Evolutionary conservation across 2,113 vertebrate genomes (phyloP), one percentile per base, ranked within the genome.

Genomic region (Micromys minutus): DNA sequence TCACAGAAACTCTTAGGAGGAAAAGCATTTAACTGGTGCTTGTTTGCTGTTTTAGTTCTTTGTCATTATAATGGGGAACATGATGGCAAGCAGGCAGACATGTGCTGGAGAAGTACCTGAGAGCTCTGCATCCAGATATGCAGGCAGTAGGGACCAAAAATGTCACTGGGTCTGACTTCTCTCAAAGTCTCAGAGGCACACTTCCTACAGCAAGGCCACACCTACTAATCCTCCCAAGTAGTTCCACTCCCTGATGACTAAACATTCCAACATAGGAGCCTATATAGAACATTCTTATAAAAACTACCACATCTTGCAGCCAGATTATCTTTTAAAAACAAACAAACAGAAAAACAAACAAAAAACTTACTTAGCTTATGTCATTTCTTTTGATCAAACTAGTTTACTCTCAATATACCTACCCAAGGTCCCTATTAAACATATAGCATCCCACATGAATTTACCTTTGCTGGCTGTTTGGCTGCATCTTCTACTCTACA

Each of bases 301-400:
- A 81, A 81, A 59, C 21, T 13, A 39, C 55, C 22, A 81, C 17
- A 15, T 81, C 36, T 81, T 39, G 52, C 11, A n/a, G 36, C 0
- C 52, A 77, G 15, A 17, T 50, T 76, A 12, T 75, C 24, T 75
- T 75, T 42, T 26, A 47, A 17, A 50, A 16, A 50, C 6, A 50
- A 12, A 75, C 11, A 29, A 26, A 63, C 11, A 63, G 24, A 21
- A 61, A 26, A 61, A 26, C 22, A 59, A 59, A 59, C 19, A 57
- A 22, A 63, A 63, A 63, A 4, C 26, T 17, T 67, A 94, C 29
- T 75, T 67, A 45, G 34, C 42, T 22, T 5, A 36, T 85, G 39
- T 74, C 55, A 87, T 76, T 94, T 55, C 24, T 96, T 77, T 72
- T 65, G 13, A 80, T 93, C 69, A 94, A 91, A 72, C 6, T 21